phyloP scores from a whole-genome alignment of 2,888 invertebrate species.

The Tetragonula carbonaria region DNA sequence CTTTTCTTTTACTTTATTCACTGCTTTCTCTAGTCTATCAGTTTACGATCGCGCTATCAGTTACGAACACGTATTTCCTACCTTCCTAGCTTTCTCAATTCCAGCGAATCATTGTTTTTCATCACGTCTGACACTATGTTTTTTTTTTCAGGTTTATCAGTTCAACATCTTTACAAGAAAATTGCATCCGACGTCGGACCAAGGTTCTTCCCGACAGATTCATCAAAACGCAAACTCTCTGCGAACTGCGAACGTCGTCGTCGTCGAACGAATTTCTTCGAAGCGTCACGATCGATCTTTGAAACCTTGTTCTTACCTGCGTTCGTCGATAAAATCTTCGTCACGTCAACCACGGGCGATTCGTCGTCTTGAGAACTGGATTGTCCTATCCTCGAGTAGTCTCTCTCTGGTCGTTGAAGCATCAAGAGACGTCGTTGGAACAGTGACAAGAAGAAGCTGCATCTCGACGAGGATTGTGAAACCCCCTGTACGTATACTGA shows the following conservation, averaged over 20 bases:
- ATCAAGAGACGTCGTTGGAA: background rate
- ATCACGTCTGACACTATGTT: background rate
- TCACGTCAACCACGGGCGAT: background rate
- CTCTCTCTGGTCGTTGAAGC: too few relatives aligned
- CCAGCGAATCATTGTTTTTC: too few relatives aligned
- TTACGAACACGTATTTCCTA: background rate
- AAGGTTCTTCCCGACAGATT: too few relatives aligned
- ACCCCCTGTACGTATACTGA: slow-evolving; percentile 99
- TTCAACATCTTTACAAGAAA: too few relatives aligned
- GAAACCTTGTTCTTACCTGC: background rate
- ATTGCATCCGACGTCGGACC: background rate
- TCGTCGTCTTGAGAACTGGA: background rate
- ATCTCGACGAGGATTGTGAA: slow-evolving; percentile 85
- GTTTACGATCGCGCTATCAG: too few relatives aligned
- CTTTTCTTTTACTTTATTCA: background rate
- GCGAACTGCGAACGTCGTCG: background rate
- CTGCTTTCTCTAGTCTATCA: background rate
- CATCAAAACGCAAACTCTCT: accelerated
- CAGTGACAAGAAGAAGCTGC: background rate
- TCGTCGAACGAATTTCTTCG: background rate
- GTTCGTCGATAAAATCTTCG: background rate
- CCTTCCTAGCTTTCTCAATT: background rate
- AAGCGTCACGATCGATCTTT: background rate
- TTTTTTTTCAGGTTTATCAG: background rate
- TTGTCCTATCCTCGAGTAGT: too few relatives aligned